These are phyloP conservation scores for Pteropus rufus DNA, from an alignment of 2,797 vertebrate genomes.

Conservation along the genomic window DNA sequence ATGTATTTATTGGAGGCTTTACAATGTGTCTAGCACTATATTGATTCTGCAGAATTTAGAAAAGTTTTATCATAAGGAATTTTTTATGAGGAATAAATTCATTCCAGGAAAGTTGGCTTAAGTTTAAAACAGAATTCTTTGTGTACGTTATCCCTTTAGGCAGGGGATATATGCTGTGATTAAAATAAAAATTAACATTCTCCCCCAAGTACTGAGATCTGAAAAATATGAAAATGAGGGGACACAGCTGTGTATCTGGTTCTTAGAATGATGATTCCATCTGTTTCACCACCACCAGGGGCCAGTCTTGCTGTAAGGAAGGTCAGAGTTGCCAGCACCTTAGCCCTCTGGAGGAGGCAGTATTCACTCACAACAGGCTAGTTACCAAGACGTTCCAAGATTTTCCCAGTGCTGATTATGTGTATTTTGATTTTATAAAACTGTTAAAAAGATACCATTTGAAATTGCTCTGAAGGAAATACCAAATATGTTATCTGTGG, in stretches of 20 bases:
- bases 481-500: neutral
- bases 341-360: neutral
- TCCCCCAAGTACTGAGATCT: neutral
- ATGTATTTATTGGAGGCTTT: neutral
- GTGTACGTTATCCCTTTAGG: neutral
- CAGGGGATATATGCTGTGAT: neutral
- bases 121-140: neutral
- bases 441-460: neutral
- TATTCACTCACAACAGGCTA: fast-evolving
- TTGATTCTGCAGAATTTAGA: neutral
- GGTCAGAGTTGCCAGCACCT: neutral
- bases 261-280: neutral
- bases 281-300: constrained; percentile 53
- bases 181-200: neutral
- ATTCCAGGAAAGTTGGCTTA: neutral
- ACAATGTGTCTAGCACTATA: neutral
- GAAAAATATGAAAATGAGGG: neutral
- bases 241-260: fast-evolving
- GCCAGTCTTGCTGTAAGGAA: constrained; percentile 42
- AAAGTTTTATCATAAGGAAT: neutral
- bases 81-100: neutral
- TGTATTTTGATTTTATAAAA: neutral
- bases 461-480: neutral
- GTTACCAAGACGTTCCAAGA: neutral
- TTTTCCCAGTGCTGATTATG: neutral